These are phyloP conservation scores for Spodoptera exigua DNA, from an alignment of 2,888 invertebrate genomes.

Conservation along the genomic window DNA sequence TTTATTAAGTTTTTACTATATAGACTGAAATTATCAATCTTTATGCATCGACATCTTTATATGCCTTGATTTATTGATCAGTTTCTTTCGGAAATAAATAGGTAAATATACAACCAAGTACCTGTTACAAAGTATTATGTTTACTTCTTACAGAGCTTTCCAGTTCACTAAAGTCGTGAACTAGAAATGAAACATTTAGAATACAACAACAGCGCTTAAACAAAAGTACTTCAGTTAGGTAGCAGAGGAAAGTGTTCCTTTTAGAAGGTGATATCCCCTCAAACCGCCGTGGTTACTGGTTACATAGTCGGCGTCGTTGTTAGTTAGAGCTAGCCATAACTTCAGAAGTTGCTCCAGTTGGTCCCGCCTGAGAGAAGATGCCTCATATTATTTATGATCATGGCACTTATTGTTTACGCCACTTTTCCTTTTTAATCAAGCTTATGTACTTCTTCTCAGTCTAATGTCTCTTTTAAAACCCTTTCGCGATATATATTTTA, in stretches of 20 bases:
- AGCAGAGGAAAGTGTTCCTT: background rate
- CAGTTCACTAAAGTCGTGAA: no score
- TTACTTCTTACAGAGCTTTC: no score
- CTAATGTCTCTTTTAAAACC: conserved; percentile 31
- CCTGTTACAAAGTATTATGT: no score
- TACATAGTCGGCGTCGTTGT: background rate
- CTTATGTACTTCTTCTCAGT: conserved; percentile 7
- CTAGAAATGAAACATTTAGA: no score
- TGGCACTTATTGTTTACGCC: conserved; percentile 53
- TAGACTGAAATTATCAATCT: no score
- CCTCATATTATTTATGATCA: conserved; percentile 61
- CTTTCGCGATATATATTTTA: conserved; percentile 37
- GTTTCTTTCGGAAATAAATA: no score
- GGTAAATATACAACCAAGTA: no score
- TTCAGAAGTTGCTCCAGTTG: conserved; percentile 12
- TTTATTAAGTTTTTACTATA: no score
- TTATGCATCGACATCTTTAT: no score
- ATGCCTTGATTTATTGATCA: no score
- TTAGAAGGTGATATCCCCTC: conserved; percentile 3
- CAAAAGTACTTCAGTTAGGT: background rate
- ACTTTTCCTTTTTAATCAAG: conserved; percentile 52
- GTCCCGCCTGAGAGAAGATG: background rate
- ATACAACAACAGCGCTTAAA: no score
- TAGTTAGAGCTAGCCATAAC: conserved; percentile 17
- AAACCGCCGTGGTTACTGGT: no score